Percentiles rank a stretch among this genome's conserved stretches.
Conservation (phyloP, 2,113 vertebrate genomes). For the Triplophysa dalaica region DNA sequence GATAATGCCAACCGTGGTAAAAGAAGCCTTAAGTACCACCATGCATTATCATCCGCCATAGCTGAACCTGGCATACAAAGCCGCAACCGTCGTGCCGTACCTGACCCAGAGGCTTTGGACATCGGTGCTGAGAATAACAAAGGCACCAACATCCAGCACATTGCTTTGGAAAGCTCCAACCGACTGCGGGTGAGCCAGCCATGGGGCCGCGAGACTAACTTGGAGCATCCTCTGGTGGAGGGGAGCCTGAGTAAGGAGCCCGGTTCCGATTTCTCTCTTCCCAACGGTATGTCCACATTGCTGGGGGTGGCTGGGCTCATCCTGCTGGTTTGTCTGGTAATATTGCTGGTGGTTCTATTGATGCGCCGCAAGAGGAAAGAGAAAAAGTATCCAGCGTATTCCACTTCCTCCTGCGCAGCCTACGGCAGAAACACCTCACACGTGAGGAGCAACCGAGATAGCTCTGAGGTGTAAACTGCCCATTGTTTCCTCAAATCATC, state of each 20-base stretch:
- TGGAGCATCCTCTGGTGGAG: conserved; percentile 68
- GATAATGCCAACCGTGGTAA: conserved; percentile 71
- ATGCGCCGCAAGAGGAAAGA: conserved; percentile 63
- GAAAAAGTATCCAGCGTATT: conserved; percentile 67
- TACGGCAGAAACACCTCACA: conserved; percentile 63
- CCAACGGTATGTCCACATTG: conserved; percentile 58
- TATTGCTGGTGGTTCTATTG: conserved; percentile 64
- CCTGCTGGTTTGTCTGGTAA: conserved; percentile 66
- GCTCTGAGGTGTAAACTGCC: conserved; percentile 71
- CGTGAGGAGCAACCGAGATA: conserved; percentile 63
- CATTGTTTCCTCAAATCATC: not conserved
- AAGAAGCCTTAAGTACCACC: conserved; percentile 83
- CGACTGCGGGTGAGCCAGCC: conserved; percentile 64
- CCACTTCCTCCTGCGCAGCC: conserved; percentile 73
- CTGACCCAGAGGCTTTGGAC: conserved; percentile 73
- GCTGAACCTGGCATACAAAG: conserved; percentile 26
- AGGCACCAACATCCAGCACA: conserved; percentile 88
- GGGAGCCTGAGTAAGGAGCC: conserved; percentile 62
- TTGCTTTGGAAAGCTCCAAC: conserved; percentile 67
- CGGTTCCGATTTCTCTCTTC: conserved; percentile 49
- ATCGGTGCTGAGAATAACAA: conserved; percentile 82
- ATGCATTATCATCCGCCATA: conserved; percentile 4
- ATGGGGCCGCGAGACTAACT: conserved; percentile 49
- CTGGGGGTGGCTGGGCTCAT: conserved; percentile 70
- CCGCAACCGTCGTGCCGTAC: conserved; percentile 72